Evolutionary conservation across 2,797 vertebrate genomes (phyloP), one percentile per base, ranked within the genome.

Genomic region (Ctenopoma multispine): DNA sequence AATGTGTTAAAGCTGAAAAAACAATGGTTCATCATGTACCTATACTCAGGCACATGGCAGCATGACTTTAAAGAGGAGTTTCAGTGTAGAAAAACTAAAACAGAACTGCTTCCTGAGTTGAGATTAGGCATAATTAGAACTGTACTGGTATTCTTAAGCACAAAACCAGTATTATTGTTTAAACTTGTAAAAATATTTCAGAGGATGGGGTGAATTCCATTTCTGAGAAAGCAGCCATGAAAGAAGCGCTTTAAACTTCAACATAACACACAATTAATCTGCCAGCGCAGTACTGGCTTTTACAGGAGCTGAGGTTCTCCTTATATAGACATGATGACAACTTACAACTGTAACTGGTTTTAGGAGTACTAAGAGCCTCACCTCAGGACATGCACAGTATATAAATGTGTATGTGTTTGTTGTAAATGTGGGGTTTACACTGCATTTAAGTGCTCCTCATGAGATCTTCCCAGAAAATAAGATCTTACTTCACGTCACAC

Each of bases 1-100:
- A 53, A 85, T 88, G 79, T 46, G 69, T 88, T 87, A 81, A 86
- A 92, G 90, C 90, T 91, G 90, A 80, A 75, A 81, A 80, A 91
- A 92, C 80, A 90, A 75, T 40, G 57, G 71, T 73, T 63, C 78
- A 68, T 57, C 54, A 20, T 74, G 73, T 21, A 69, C 70, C 79
- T 87, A 73, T 64, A 77, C 76, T 82, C 65, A 66, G 43, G 47
- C 49, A 3, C 46, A 43, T 23, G 54, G 69, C 51, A 56, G 54
- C n/a, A 12, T 1, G 48, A 34, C 68, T 72, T 72, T 75, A 72
- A 74, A 75, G 72, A 70, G 24, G 69, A 69, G 74, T 8, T 51
- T 77, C 61, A 63, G 7, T 54, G 24, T 59, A n/a, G 15, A 53
- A 51, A 62, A 54, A 56, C 63, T 48, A 44, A 82, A 80, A 64